A percentile compares a stretch with the other conserved stretches of the same genome.
Conservation (phyloP, 1,140 invertebrate species). For the Caenorhabditis brenneri region DNA sequence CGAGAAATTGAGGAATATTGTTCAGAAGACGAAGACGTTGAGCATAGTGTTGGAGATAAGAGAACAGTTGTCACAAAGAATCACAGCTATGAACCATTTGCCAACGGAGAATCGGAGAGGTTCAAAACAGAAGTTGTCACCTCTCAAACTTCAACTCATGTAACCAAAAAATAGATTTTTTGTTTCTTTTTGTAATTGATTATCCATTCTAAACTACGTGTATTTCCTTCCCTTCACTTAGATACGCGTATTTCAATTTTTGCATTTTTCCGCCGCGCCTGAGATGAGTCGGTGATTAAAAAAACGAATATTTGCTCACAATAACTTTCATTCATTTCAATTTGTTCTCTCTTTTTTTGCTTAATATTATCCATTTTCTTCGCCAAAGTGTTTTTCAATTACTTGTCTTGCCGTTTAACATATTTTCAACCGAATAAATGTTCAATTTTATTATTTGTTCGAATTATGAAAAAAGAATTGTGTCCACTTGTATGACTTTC, state of each 20-base stretch:
- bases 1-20: constrained; percentile 51
- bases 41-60: constrained; percentile 63
- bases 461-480: background rate
- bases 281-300: constrained; percentile 34
- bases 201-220: background rate
- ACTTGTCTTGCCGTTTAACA: background rate
- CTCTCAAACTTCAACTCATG: constrained; percentile 10
- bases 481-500: background rate
- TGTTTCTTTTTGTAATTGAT: background rate
- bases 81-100: constrained; percentile 56
- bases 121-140: constrained; percentile 44
- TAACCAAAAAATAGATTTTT: constrained; percentile 7
- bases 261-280: constrained; percentile 24
- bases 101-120: constrained; percentile 36
- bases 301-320: constrained; percentile 30
- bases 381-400: constrained; percentile 27
- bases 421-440: background rate
- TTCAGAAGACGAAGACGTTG: constrained; percentile 61
- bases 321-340: background rate
- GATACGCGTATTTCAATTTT: constrained; percentile 30
- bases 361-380: background rate
- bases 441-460: background rate
- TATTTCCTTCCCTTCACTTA: constrained; percentile 17
- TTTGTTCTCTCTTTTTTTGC: background rate
- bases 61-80: constrained; percentile 54